Conservation (phyloP, 2,888 invertebrate species). For the Eremobia ochroleuca region DNA sequence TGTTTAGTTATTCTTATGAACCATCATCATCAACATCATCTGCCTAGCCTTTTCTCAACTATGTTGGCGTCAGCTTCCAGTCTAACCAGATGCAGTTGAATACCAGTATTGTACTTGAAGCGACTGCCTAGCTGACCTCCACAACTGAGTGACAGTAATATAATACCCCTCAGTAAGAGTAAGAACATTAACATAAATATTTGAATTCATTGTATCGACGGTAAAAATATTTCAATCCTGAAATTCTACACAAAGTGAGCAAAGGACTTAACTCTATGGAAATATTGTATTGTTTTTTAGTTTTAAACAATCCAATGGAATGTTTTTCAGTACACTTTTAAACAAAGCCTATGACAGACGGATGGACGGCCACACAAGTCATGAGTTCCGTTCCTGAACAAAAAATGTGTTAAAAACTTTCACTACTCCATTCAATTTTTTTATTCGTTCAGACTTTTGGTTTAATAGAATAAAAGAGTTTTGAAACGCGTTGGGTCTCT, state of each 20-base stretch:
- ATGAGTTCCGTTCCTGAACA: slow-evolving; percentile 45
- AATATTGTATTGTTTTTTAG: slow-evolving; percentile 6
- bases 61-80: not conserved
- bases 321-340: slow-evolving; percentile 41
- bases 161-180: not conserved
- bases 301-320: slow-evolving; percentile 25
- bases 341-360: slow-evolving; percentile 56
- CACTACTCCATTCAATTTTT: slow-evolving; percentile 34
- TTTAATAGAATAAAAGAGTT: slow-evolving; percentile 51
- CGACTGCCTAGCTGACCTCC: not conserved
- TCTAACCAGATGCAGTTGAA: not conserved
- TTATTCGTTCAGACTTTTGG: slow-evolving; percentile 36
- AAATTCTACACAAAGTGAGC: not conserved
- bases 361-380: slow-evolving; percentile 51
- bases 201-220: not conserved
- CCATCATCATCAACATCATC: not conserved
- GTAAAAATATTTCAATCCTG: not conserved
- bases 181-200: not conserved
- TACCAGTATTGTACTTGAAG: not conserved
- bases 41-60: not conserved
- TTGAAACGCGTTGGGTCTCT: slow-evolving; percentile 30
- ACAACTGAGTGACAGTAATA: not conserved
- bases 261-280: not conserved
- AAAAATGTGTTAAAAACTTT: slow-evolving; percentile 50
- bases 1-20: not conserved